phyloP scores from a whole-genome alignment of 2,888 invertebrate genomes.

The Fragum sueziense region DNA sequence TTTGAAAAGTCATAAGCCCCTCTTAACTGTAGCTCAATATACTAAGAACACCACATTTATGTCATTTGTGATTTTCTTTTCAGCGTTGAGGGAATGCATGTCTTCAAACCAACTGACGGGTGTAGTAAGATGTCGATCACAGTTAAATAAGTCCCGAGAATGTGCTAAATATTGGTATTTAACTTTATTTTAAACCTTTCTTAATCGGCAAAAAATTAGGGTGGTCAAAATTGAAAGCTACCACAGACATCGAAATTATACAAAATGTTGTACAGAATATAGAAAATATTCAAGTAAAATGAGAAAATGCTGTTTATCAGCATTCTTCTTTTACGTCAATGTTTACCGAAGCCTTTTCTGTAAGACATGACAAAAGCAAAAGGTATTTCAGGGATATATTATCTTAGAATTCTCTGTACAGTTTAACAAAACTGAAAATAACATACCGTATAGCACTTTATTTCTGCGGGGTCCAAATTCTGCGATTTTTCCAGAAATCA shows the following conservation, averaged over 20 bases:
- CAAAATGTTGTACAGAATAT: background rate
- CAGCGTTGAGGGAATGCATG: slow-evolving; percentile 87
- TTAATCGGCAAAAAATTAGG: background rate
- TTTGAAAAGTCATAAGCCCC: too few relatives aligned
- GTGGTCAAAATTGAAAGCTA: background rate
- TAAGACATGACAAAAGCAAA: background rate
- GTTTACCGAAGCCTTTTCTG: too few relatives aligned
- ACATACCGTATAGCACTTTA: too few relatives aligned
- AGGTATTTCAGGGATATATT: background rate
- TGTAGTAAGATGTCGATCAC: slow-evolving; percentile 89
- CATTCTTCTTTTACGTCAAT: background rate
- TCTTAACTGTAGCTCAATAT: too few relatives aligned
- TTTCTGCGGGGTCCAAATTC: too few relatives aligned
- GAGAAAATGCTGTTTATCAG: background rate
- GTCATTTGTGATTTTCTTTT: slow-evolving; percentile 58
- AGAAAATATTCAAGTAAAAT: background rate
- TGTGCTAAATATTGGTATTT: slow-evolving; percentile 30
- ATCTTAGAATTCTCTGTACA: background rate
- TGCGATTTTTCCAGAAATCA: too few relatives aligned
- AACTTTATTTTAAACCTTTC: background rate
- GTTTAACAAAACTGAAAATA: background rate
- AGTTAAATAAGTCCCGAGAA: slow-evolving; percentile 86
- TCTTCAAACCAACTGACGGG: slow-evolving; percentile 87
- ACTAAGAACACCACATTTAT: too few relatives aligned
- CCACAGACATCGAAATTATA: background rate